Conservation (phyloP, 2,888 invertebrate species). For the Caenorhabditis panamensis region DNA sequence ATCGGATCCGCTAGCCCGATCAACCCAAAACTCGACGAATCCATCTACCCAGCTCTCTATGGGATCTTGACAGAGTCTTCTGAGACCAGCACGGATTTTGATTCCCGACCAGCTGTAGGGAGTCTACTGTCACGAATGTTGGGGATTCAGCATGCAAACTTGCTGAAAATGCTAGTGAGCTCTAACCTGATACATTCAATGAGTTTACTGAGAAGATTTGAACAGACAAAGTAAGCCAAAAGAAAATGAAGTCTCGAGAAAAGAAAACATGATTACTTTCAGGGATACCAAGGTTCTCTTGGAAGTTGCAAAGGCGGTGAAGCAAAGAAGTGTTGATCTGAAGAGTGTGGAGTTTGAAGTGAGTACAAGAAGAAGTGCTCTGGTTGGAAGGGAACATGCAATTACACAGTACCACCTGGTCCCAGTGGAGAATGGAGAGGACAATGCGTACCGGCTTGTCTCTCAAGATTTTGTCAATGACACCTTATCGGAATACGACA, state of each 20-base stretch:
- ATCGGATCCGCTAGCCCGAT: conserved; percentile 41
- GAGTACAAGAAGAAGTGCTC: conserved; percentile 53
- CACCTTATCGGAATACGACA: conserved; percentile 61
- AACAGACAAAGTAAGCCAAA: conserved; percentile 29
- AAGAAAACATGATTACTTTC: neutral
- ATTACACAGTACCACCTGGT: conserved; percentile 61
- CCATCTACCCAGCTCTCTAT: conserved; percentile 47
- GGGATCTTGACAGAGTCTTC: conserved; percentile 45
- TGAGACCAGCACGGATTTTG: too few relatives aligned
- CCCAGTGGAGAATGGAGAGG: conserved; percentile 56
- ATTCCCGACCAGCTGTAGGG: conserved; percentile 28
- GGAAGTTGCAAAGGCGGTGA: conserved; percentile 36
- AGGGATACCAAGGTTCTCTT: conserved; percentile 14
- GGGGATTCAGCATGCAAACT: conserved; percentile 43
- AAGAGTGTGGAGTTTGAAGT: conserved; percentile 55
- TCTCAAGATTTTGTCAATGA: conserved; percentile 49
- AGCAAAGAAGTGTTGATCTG: conserved; percentile 20
- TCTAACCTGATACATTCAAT: conserved; percentile 47
- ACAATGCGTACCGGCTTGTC: conserved; percentile 49
- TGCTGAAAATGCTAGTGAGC: conserved; percentile 48
- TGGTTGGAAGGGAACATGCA: conserved; percentile 46
- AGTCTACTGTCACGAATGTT: conserved; percentile 41
- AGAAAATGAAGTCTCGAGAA: neutral
- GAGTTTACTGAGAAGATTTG: conserved; percentile 42
- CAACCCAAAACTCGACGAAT: conserved; percentile 31